Evolutionary conservation across 2,113 vertebrate genomes (phyloP), one percentile per base, ranked within the genome.

Genomic region (Calyptommatus sinebrachiatus): DNA sequence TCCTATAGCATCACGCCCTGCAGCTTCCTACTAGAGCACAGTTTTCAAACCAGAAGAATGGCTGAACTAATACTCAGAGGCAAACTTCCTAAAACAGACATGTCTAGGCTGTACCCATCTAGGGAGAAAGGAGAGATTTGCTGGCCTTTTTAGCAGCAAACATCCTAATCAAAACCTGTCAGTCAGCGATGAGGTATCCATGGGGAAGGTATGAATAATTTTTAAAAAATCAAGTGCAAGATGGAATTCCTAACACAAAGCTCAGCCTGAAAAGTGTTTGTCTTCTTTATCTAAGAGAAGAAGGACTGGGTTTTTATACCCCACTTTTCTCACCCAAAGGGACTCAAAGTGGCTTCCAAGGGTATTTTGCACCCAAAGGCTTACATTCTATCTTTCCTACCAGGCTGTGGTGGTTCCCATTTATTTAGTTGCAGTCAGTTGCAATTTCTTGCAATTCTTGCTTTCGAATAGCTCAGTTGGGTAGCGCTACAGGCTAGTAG

Each of bases 171-270:
- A 29, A 46, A 62, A 22, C 9, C 66, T 60, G 41, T 11, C 57
- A 79, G 41, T 5, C 11, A 7, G 2, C 18, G 18, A 62, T 70
- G 53, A 79, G 18, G 22, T 53, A 18, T 53, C 12, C 16, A 53
- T 20, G 31, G 61, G 5, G 53, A 3, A 71, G 14, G 18, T 63
- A 10, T 28, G 31, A 10, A 24, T 9, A 29, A 29, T n/a, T 31
- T 63, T 69, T 24, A 31, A 21, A 46, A 71, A n/a, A 20, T 2
- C 29, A 29, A 68, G 45, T 68, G 10, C 60, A n/a, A n/a, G n/a
- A 85, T 70, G 84, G 69, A 68, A 66, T 79, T 89, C 86, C 79
- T 81, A 77, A 71, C 84, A 88, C 91, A 75, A 12, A 60, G 84
- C 29, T 76, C 85, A 72, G 57, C 60, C 69, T 84, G 60, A 79